Percentiles rank a stretch among this genome's conserved stretches.
Evolutionary conservation across 92 coral and sea anemone genomes (phyloP).

Genomic region (Zoanthus sansibaricus): DNA sequence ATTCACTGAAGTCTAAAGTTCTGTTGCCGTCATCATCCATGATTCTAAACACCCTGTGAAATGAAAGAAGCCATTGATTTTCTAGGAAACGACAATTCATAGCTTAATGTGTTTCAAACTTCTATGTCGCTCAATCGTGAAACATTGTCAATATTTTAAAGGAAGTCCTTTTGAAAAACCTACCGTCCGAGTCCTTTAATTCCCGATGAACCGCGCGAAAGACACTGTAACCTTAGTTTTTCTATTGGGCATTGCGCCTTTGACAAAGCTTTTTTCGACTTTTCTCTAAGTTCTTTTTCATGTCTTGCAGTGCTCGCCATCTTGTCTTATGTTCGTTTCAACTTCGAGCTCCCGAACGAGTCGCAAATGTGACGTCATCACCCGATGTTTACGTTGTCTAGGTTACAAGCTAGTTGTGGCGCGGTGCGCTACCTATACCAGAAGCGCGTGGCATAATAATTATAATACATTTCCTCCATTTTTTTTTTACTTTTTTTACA

Average conservation of each 20-base stretch:
- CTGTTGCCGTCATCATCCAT: slow-evolving; percentile 97
- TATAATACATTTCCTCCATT: too few relatives aligned
- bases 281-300: slow-evolving; percentile 84
- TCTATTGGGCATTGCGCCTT: slow-evolving; percentile 81
- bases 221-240: slow-evolving; percentile 82
- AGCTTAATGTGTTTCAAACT: not conserved
- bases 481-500: too few relatives aligned
- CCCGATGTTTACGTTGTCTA: slow-evolving; percentile 64
- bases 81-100: not conserved
- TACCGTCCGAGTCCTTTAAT: slow-evolving; percentile 98
- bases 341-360: slow-evolving; percentile 26
- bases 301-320: slow-evolving; percentile 97
- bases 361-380: slow-evolving; percentile 68
- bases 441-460: too few relatives aligned
- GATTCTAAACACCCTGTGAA: slow-evolving; percentile 86
- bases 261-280: slow-evolving; percentile 78
- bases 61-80: not conserved
- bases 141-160: not conserved
- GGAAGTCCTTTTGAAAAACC: not conserved
- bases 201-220: slow-evolving; percentile 95
- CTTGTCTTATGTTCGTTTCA: slow-evolving; percentile 56
- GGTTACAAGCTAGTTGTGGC: slow-evolving; percentile 34
- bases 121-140: not conserved
- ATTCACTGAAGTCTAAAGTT: slow-evolving; percentile 86
- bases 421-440: too few relatives aligned